Conservation (phyloP, 2,888 invertebrate species). For the Patella pellucida region DNA sequence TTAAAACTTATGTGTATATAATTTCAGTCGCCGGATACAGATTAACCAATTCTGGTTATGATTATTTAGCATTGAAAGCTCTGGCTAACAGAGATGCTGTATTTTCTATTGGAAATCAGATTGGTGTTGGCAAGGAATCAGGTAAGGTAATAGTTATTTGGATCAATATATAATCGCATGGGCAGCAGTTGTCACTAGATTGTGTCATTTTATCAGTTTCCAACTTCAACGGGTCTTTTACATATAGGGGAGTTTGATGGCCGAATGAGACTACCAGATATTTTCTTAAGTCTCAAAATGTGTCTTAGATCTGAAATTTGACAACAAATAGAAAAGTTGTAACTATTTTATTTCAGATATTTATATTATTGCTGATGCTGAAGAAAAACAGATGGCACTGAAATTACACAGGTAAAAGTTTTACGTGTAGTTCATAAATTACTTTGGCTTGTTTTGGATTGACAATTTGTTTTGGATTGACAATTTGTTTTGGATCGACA, state of each 20-base stretch:
- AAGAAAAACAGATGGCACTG: constrained; percentile 85
- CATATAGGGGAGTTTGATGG: no score
- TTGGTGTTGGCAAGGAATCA: constrained; percentile 98
- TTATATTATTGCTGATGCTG: constrained; percentile 87
- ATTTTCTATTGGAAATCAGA: constrained; percentile 94
- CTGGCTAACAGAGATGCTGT: constrained; percentile 82
- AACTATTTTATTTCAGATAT: constrained; percentile 77
- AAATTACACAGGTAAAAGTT: constrained; percentile 85
- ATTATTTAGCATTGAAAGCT: constrained; percentile 93
- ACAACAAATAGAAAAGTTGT: background rate
- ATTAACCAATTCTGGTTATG: constrained; percentile 95
- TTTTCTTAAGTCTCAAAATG: background rate
- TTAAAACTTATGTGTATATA: background rate
- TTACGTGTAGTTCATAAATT: background rate
- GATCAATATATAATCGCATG: no score
- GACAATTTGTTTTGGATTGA: background rate
- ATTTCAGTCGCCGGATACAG: constrained; percentile 92
- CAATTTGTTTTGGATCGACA: background rate
- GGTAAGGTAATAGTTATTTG: constrained; percentile 53
- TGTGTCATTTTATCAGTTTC: no score
- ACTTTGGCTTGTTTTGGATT: background rate
- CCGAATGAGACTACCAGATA: background rate
- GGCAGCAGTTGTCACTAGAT: no score
- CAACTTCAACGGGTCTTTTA: no score
- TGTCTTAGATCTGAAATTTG: background rate